Base-by-base conservation (phyloP, 2,888 invertebrate species). In the Melinopterus prodromus region DNA sequence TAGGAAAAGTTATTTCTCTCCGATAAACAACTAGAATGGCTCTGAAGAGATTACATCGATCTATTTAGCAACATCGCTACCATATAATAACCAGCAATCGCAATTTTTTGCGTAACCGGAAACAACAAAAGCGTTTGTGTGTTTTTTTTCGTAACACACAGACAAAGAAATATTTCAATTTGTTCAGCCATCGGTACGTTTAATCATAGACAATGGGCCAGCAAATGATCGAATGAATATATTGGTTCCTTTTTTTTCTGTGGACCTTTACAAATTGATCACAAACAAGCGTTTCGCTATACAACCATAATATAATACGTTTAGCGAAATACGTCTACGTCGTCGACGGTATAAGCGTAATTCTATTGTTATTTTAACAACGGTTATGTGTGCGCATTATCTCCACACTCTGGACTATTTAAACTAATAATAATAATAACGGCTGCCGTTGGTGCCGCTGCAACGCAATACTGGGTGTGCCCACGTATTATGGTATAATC, bases 401-500 rank as follows among this genome's bases (percentile, higher is more conserved):
- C 74, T 35, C 74, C 74, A 74, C 36, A 74, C 37, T 35, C 36
- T 35, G 26, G 37, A 74, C 37, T 36, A 74, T 74, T 36, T 37
- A 37, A 36, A 74, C 37, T 74, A 74, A 35, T 74, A 74, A 74
- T 74, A 74, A 37, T 74, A 74, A 74, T 36, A 36, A 36, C 74
- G 26, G 74, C 36, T n/a, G 53, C 12, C 12, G 53, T 53, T 53
- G 12, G 53, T 53, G 26, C 26, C 71, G 16, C 35, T 74, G 36
- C 35, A 74, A 74, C 36, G 74, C 74, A 74, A 74, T 53, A 53
- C 53, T 53, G 53, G 53, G 53, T 53, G 53, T 53, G 53, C 74
- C 74, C 74, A 74, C 74, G 74, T 74, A 74, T 74, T 74, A 37
- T 37, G 71, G 74, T 37, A 74, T 71, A 36, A 74, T 74, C 74